Conservation (phyloP, 2,797 vertebrate species). For the Eremophila alpestris region DNA sequence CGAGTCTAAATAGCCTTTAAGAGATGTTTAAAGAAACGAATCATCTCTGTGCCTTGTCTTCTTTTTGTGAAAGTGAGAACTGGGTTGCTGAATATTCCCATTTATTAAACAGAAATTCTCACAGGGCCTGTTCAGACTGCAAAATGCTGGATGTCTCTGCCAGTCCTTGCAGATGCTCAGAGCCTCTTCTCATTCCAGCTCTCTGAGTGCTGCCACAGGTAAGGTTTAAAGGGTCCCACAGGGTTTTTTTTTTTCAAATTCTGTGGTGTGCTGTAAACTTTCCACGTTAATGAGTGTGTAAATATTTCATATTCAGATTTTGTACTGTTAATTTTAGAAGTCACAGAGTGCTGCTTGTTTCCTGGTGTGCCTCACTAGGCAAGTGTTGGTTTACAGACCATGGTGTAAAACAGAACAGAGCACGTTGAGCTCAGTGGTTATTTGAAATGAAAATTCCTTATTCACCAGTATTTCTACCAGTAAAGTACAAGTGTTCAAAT, state of each 20-base stretch:
- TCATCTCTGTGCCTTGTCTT: not conserved
- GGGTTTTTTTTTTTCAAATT: not conserved
- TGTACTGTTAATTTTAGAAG: not conserved
- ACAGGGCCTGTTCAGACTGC: not conserved
- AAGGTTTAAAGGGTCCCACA: not conserved
- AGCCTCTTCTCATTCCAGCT: not conserved
- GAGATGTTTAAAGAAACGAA: not conserved
- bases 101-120: not conserved
- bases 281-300: not conserved
- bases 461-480: not conserved
- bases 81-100: not conserved
- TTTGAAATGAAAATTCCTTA: not conserved
- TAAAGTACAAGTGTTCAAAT: constrained; percentile 23
- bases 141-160: not conserved
- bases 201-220: not conserved
- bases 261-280: not conserved
- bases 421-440: not conserved
- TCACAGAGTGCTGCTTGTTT: not conserved
- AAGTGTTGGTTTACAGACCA: accelerated
- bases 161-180: not conserved
- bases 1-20: not conserved
- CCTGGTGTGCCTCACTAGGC: not conserved
- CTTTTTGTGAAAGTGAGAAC: not conserved
- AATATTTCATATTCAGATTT: not conserved
- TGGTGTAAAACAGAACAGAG: not conserved